These are phyloP conservation scores for Pantherophis alleghaniensis DNA, from an alignment of 2,797 vertebrate genomes.

Conservation along the genomic window DNA sequence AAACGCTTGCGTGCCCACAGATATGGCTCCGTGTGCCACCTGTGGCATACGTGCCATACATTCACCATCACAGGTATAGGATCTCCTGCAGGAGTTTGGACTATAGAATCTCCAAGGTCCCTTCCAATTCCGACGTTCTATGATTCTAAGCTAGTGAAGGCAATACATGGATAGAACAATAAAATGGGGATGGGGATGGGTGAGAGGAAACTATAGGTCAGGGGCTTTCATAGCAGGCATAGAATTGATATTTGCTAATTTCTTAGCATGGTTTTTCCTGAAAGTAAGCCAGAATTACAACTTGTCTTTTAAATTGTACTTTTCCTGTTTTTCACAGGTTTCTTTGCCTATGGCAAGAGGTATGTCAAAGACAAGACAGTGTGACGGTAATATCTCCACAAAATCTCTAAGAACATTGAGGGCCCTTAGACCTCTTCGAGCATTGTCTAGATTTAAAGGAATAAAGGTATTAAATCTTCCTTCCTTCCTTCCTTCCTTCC, in stretches of 20 bases:
- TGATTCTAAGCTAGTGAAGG: neutral
- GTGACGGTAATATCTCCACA: slow-evolving; percentile 55
- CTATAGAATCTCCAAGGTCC: neutral
- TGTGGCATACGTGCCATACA: no score
- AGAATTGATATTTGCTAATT: neutral
- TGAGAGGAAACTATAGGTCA: neutral
- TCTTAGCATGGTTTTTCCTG: neutral
- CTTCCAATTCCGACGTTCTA: neutral
- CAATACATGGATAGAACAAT: neutral
- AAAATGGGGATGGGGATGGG: neutral
- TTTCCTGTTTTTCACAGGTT: slow-evolving; percentile 40
- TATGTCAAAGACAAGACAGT: neutral
- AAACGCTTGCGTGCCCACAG: no score
- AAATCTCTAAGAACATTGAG: slow-evolving; percentile 85
- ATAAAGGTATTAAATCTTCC: slow-evolving; percentile 82
- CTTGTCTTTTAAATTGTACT: neutral
- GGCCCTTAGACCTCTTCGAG: slow-evolving; percentile 86
- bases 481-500: neutral
- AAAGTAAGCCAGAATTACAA: neutral
- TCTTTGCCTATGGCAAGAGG: slow-evolving; percentile 44
- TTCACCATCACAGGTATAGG: no score
- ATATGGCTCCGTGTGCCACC: no score
- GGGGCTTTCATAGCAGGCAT: neutral
- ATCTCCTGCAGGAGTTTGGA: neutral
- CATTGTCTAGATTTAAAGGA: slow-evolving; percentile 88